Percentiles rank a stretch among this genome's conserved stretches.
phyloP scores from a whole-genome alignment of 2,797 vertebrate species.

The Eospalax fontanierii region DNA sequence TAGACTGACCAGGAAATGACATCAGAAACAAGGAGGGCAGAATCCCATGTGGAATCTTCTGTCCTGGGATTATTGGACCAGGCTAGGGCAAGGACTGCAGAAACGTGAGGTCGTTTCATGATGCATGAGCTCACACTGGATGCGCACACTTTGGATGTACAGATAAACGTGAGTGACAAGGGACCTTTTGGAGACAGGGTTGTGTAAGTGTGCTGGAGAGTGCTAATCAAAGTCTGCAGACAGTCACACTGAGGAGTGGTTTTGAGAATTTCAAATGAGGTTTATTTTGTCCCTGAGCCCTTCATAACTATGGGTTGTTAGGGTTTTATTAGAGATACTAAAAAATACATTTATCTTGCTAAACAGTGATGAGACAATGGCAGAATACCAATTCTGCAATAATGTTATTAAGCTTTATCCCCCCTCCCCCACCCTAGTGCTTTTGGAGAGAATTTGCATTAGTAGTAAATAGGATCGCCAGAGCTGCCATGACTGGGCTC shows the following conservation, averaged over 20 bases:
- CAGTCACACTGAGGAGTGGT: neutral
- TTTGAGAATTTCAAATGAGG: slow-evolving; percentile 55
- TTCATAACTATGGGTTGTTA: slow-evolving; percentile 38
- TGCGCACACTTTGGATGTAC: neutral
- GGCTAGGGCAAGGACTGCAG: neutral
- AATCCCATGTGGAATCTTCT: neutral
- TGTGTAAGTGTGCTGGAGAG: neutral
- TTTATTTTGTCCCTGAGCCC: slow-evolving; percentile 34
- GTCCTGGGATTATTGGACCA: neutral
- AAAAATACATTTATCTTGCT: slow-evolving; percentile 61
- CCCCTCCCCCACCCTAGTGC: neutral
- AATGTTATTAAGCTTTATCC: neutral
- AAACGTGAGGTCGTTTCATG: neutral
- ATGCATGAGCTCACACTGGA: neutral
- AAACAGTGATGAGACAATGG: neutral
- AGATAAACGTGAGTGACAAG: neutral
- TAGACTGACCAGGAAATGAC: neutral
- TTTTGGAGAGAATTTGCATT: slow-evolving; percentile 47
- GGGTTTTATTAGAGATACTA: slow-evolving; percentile 54
- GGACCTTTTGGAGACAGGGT: neutral
- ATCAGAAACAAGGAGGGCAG: neutral
- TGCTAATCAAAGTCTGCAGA: slow-evolving; percentile 24
- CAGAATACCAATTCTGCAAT: slow-evolving; percentile 20
- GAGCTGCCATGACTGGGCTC: neutral
- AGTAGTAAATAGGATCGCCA: neutral